Base-by-base conservation (phyloP, 2,888 invertebrate genomes). In the Drosophila antonietae region DNA sequence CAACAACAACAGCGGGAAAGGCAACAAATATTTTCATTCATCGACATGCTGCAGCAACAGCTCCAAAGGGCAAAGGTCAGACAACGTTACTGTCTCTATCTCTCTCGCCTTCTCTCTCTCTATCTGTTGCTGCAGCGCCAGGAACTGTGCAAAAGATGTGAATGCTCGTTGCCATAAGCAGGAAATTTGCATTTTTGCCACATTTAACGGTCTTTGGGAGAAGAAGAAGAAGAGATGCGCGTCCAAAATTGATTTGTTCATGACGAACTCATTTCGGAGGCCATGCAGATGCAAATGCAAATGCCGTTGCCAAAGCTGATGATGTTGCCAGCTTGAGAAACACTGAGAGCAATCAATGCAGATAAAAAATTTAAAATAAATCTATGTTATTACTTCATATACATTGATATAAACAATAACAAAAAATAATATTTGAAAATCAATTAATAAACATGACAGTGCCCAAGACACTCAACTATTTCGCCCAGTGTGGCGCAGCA, bases 211-310 rank as follows among this genome's bases (percentile, higher is more conserved):
- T 74, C 71, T 73, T 57, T 59, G 63, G 14, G 10, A 18, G 43
- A n/a, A 18, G 41, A 43, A 43, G 43, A 43, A 43, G 43, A 15
- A 41, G 41, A 14, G 68, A 62, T 70, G 73, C 73, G 76, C 68
- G 56, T 63, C 71, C n/a, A 79, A 86, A 86, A 89, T 86, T 86
- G 85, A 86, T 86, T 86, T 84, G 89, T 87, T 82, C 86, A 82
- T 85, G 89, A 88, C 85, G 88, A 83, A 88, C 85, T 83, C 81
- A 80, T 88, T 84, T 72, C 46, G 62, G 43, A 51, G 80, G 68
- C 75, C 71, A 78, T 64, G 71, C 64, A 55, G 58, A 76, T 68
- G 41, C 56, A n/a, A 62, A 62, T 68, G 65, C 31, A 46, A 23
- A 58, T 53, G 73, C 18, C 10, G n/a, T 14, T 53, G 73, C 18